Conservation (phyloP, 2,797 vertebrate species). For the Nothura maculosa region DNA sequence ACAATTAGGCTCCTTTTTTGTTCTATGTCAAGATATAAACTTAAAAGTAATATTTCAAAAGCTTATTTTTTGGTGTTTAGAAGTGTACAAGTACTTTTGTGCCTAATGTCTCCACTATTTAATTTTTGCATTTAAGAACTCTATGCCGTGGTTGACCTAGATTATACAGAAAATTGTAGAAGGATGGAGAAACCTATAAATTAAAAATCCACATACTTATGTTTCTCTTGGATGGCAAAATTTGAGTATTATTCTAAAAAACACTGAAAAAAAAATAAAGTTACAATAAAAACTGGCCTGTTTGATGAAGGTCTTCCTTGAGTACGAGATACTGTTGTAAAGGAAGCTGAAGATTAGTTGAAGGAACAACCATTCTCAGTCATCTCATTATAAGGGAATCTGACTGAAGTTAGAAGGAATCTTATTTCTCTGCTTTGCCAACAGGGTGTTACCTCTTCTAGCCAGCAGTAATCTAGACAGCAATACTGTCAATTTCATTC, state of each 20-base stretch:
- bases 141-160: not conserved
- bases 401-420: not conserved
- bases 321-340: not conserved
- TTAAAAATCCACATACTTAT: rapidly evolving
- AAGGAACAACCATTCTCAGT: not conserved
- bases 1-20: rapidly evolving
- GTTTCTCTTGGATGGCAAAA: not conserved
- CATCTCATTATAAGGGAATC: not conserved
- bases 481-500: not conserved
- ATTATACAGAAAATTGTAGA: not conserved
- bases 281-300: too few relatives aligned
- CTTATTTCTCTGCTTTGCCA: not conserved
- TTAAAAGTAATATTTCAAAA: not conserved
- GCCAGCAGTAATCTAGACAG: not conserved
- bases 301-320: not conserved
- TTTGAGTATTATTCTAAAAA: not conserved
- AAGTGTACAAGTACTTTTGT: not conserved
- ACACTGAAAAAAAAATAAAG: not conserved
- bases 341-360: not conserved
- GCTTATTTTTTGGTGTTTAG: not conserved
- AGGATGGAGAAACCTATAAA: not conserved
- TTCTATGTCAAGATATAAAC: not conserved
- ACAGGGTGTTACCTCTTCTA: not conserved
- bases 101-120: not conserved
- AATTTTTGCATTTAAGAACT: not conserved